These are phyloP conservation scores for Haliaeetus leucogaster DNA, from an alignment of 2,113 vertebrate genomes.

Conservation along the genomic window DNA sequence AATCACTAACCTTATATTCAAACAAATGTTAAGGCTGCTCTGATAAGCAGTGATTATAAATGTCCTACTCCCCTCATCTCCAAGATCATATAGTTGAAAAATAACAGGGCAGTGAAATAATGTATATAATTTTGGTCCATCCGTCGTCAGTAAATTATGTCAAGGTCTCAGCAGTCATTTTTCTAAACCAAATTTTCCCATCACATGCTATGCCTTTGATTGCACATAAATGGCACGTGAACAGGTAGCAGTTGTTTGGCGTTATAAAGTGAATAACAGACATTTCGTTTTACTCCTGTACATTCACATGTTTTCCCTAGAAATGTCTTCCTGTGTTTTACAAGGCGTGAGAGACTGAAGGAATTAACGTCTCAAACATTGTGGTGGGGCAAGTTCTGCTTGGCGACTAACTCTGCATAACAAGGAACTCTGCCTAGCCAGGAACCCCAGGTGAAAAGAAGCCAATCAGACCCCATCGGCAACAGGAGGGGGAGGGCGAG, in stretches of 20 bases:
- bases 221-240: rapidly evolving
- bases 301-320: not conserved
- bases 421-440: too few species aligned
- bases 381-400: too few species aligned
- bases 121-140: not conserved
- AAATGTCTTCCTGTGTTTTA: not conserved
- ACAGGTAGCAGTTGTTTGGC: not conserved
- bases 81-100: not conserved
- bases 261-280: not conserved
- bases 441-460: too few species aligned
- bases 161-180: not conserved
- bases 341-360: too few species aligned
- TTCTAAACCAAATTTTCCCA: not conserved
- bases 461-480: too few species aligned
- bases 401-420: too few species aligned
- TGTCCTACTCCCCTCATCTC: not conserved
- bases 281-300: not conserved
- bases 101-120: not conserved
- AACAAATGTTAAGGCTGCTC: not conserved
- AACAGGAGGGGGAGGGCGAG: too few species aligned
- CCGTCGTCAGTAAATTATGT: not conserved
- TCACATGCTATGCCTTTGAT: not conserved
- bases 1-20: not conserved
- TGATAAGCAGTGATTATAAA: not conserved
- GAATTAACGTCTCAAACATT: too few species aligned